Evolutionary conservation across 2,797 vertebrate genomes (phyloP).

Genomic region (Leptatherina wallacei): DNA sequence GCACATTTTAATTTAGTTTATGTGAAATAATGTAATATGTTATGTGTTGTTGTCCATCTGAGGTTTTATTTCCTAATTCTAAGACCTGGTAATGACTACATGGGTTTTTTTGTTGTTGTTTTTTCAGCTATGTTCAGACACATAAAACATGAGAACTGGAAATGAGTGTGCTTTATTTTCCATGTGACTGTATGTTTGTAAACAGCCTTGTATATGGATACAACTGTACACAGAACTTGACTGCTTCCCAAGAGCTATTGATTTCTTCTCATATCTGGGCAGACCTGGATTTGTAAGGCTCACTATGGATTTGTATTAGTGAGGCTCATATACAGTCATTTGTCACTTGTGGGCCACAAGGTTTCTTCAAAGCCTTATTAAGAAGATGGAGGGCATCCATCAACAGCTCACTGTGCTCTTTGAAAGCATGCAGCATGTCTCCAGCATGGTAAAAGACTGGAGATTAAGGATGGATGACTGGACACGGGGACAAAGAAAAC

Average conservation of each 20-base stretch:
- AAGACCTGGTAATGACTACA: background rate
- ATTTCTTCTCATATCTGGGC: background rate
- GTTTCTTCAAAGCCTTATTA: slow-evolving; percentile 51
- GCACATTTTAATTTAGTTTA: too few relatives aligned
- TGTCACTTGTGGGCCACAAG: slow-evolving; percentile 42
- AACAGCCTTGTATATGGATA: background rate
- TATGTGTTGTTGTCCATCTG: background rate
- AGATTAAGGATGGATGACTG: slow-evolving; percentile 73
- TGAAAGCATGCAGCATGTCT: slow-evolving; percentile 70
- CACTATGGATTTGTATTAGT: slow-evolving; percentile 11
- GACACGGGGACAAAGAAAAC: slow-evolving; percentile 75
- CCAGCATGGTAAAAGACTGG: slow-evolving; percentile 52
- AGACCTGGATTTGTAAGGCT: background rate
- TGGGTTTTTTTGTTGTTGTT: background rate
- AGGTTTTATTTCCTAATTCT: background rate
- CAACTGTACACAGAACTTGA: background rate
- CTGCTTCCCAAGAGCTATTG: slow-evolving; percentile 15
- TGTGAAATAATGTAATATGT: too few relatives aligned
- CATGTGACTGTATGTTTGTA: background rate
- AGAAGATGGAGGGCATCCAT: slow-evolving; percentile 59
- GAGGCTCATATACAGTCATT: slow-evolving; percentile 31
- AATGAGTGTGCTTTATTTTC: background rate
- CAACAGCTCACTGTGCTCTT: slow-evolving; percentile 60
- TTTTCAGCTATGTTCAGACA: background rate
- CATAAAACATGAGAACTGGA: background rate